Evolutionary conservation across 2,113 vertebrate genomes (phyloP).

Genomic region (Antechinus stuartii): DNA sequence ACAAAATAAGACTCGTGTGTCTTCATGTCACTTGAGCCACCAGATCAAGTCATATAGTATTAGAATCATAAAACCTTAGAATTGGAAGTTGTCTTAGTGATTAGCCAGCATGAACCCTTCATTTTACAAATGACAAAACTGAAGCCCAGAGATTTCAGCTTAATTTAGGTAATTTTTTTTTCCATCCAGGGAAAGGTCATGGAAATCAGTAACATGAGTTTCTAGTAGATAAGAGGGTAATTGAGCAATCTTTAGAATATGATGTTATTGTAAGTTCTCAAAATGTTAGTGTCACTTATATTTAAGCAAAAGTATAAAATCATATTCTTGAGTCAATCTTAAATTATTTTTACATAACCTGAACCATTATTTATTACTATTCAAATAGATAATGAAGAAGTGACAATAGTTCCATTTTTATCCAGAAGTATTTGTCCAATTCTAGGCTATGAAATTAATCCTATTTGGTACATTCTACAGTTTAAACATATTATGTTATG

Average conservation of each 20-base stretch:
- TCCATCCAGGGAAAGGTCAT: background rate
- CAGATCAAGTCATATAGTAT: background rate
- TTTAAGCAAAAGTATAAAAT: background rate
- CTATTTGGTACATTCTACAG: background rate
- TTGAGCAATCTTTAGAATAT: background rate
- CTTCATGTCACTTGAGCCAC: slow-evolving; percentile 19
- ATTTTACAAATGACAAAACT: background rate
- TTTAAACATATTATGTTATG: background rate
- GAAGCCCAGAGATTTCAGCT: background rate
- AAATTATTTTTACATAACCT: background rate
- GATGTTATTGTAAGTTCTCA: background rate
- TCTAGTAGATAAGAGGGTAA: background rate
- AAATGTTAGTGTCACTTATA: background rate
- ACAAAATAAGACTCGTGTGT: background rate
- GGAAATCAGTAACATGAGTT: background rate
- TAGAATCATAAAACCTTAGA: background rate
- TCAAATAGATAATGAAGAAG: background rate
- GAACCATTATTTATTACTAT: background rate
- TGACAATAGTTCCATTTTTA: background rate
- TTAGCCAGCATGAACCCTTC: background rate
- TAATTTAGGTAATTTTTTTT: too few relatives aligned
- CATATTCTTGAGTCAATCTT: background rate
- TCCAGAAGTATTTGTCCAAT: background rate
- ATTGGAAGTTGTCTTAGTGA: background rate
- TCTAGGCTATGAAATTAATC: background rate